These are phyloP conservation scores for Micropterix aruncella DNA, from an alignment of 2,888 invertebrate genomes.

Conservation along the genomic window DNA sequence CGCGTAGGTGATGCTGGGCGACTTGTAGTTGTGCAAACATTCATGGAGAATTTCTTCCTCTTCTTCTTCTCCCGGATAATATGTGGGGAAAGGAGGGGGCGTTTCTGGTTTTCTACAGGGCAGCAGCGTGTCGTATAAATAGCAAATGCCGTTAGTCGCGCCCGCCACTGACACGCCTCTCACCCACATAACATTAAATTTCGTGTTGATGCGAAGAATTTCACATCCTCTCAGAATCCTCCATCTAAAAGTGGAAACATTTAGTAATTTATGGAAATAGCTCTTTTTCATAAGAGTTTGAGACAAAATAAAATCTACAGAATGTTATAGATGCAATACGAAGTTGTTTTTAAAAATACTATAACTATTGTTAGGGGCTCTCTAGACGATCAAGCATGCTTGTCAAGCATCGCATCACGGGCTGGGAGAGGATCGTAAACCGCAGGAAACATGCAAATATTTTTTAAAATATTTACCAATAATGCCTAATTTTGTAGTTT, in stretches of 20 bases:
- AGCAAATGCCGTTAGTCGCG: constrained; percentile 60
- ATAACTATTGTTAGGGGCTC: too few relatives aligned
- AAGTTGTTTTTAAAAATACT: too few relatives aligned
- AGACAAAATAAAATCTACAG: too few relatives aligned
- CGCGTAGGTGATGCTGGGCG: constrained; percentile 53
- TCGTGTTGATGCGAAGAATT: constrained; percentile 87
- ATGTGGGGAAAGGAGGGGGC: constrained; percentile 72
- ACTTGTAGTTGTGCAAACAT: constrained; percentile 58
- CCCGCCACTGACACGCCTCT: constrained; percentile 73
- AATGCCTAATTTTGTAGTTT: too few relatives aligned
- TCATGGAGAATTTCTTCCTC: constrained; percentile 66
- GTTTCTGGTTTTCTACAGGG: constrained; percentile 41
- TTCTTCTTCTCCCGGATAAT: constrained; percentile 40
- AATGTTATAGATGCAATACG: too few relatives aligned
- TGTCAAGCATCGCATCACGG: too few relatives aligned
- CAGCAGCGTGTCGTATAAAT: constrained; percentile 69
- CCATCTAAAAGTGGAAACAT: constrained; percentile 32
- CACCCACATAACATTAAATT: constrained; percentile 86
- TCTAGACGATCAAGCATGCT: too few relatives aligned
- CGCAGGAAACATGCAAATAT: too few relatives aligned
- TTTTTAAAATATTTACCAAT: too few relatives aligned
- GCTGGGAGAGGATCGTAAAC: too few relatives aligned
- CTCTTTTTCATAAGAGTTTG: too few relatives aligned
- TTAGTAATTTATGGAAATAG: too few relatives aligned
- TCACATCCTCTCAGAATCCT: constrained; percentile 48